Conservation (phyloP, 2,888 invertebrate species). For the Conops quadrifasciatus region DNA sequence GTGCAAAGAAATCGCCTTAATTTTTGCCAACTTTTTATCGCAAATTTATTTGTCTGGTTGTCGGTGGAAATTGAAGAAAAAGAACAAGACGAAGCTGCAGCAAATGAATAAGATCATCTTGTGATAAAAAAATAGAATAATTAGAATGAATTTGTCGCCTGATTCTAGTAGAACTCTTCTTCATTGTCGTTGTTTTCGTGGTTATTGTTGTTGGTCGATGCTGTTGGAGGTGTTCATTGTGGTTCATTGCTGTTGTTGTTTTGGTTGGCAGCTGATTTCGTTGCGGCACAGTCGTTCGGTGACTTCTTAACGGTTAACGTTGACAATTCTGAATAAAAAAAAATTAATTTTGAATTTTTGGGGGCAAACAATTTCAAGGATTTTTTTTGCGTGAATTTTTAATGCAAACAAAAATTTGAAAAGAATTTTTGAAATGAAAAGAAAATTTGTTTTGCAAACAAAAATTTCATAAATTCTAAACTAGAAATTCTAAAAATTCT, state of each 20-base stretch:
- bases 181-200: constrained; percentile 18
- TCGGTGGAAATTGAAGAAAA: constrained; percentile 21
- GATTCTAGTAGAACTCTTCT: constrained; percentile 18
- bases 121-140: constrained; percentile 23
- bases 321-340: too few species aligned
- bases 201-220: constrained; percentile 28
- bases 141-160: constrained; percentile 34
- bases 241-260: constrained; percentile 35
- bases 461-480: too few species aligned
- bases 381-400: too few species aligned
- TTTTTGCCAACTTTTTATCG: constrained; percentile 35
- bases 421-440: too few species aligned
- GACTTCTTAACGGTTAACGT: constrained; percentile 45
- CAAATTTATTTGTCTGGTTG: constrained; percentile 27
- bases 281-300: constrained; percentile 46
- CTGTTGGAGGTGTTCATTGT: constrained; percentile 21
- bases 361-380: too few species aligned
- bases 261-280: constrained; percentile 54
- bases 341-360: too few species aligned
- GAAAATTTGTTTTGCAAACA: too few species aligned
- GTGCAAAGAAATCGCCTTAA: constrained; percentile 32
- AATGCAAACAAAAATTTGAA: too few species aligned
- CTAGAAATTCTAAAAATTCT: too few species aligned
- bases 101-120: constrained; percentile 27
- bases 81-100: neutral